Evolutionary conservation across 1,140 invertebrate genomes (phyloP).

Genomic region (Augochlora pura): DNA sequence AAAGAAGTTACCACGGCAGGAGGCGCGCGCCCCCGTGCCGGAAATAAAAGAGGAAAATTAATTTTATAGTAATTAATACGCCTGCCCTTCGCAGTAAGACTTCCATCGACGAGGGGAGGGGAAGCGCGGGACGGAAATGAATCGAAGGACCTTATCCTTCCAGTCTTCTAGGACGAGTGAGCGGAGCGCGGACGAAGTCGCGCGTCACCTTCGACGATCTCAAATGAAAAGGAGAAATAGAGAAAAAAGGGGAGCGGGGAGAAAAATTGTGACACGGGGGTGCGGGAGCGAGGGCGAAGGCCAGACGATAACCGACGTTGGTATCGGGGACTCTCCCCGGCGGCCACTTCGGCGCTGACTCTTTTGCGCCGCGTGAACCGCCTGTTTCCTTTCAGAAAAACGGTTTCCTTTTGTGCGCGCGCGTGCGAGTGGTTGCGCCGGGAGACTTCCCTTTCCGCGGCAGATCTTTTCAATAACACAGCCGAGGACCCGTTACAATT

Average conservation of each 20-base stretch:
- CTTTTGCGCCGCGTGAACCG: neutral
- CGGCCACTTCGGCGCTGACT: neutral
- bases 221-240: neutral
- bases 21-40: neutral
- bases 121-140: slow-evolving; percentile 23
- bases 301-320: neutral
- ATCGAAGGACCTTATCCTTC: too few relatives aligned
- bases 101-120: neutral
- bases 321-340: neutral
- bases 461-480: too few relatives aligned
- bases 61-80: slow-evolving; percentile 37
- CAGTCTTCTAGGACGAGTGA: too few relatives aligned
- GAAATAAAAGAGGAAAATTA: slow-evolving; percentile 32
- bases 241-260: neutral
- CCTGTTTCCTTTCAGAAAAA: slow-evolving; percentile 1
- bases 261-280: neutral
- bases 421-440: neutral
- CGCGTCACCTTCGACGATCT: neutral
- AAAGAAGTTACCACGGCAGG: neutral
- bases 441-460: neutral
- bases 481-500: too few relatives aligned
- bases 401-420: slow-evolving; percentile 12
- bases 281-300: neutral
- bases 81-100: neutral
- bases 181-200: too few relatives aligned